phyloP scores from a whole-genome alignment of 2,797 vertebrate species.

The Zenarchopterus dispar region DNA sequence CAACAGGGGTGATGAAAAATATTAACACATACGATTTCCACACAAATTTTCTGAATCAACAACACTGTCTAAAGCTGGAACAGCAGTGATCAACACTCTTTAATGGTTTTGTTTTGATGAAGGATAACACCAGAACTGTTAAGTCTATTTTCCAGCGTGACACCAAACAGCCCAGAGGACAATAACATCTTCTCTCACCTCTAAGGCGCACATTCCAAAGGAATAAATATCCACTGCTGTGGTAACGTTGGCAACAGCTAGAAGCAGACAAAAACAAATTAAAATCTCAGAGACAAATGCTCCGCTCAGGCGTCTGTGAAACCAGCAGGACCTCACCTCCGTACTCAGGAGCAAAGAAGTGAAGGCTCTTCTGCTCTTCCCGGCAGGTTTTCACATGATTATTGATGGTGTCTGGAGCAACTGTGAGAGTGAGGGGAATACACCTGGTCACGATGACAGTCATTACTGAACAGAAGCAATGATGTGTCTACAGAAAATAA shows the following conservation, averaged over 20 bases:
- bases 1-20: not conserved
- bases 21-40: not conserved
- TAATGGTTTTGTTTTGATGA: not conserved
- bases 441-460: not conserved
- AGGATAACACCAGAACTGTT: too few species aligned
- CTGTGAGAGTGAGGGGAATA: slow-evolving; percentile 65
- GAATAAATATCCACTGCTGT: slow-evolving; percentile 99
- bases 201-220: slow-evolving; percentile 98
- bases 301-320: not conserved
- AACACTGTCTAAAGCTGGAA: not conserved
- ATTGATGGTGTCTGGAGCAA: slow-evolving; percentile 98
- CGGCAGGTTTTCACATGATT: slow-evolving; percentile 98
- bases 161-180: not conserved
- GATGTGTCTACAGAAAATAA: too few species aligned
- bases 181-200: slow-evolving; percentile 78
- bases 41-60: too few species aligned
- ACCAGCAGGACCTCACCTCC: slow-evolving; percentile 83
- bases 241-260: slow-evolving; percentile 95
- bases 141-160: too few species aligned
- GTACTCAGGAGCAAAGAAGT: slow-evolving; percentile 98
- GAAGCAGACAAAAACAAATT: slow-evolving; percentile 45
- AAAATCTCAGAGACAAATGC: slow-evolving; percentile 11
- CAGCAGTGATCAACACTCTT: not conserved
- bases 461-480: too few species aligned
- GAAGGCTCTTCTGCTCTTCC: slow-evolving; percentile 98